Conservation (phyloP, 1,140 invertebrate genomes). For the Batillaria attramentaria region DNA sequence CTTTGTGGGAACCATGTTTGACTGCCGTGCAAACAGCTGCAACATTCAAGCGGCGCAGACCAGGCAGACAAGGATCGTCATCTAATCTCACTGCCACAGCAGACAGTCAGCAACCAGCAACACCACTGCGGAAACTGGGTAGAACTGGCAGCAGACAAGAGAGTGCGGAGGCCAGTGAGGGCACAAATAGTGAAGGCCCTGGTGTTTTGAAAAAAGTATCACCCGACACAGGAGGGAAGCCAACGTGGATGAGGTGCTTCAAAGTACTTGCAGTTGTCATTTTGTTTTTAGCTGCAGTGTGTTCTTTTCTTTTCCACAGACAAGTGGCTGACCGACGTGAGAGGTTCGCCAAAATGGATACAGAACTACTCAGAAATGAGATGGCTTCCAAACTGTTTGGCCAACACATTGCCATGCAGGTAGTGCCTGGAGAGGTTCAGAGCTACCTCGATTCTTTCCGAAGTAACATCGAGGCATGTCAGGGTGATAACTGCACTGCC, state of each 20-base stretch:
- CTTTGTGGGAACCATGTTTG: conserved; percentile 72
- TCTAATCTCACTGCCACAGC: conserved; percentile 73
- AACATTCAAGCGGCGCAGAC: conserved; percentile 97
- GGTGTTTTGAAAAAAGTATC: too few species aligned
- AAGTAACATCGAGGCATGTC: neutral
- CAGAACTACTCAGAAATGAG: conserved; percentile 41
- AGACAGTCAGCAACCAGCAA: neutral
- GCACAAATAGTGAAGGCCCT: too few species aligned
- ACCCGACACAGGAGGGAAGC: neutral
- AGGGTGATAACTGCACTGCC: conserved; percentile 31
- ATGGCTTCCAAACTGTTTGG: conserved; percentile 64
- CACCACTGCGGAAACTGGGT: neutral
- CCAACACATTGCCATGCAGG: conserved; percentile 61
- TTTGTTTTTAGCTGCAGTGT: neutral
- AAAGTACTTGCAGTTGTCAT: neutral
- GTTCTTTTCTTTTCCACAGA: neutral
- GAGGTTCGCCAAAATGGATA: conserved; percentile 34
- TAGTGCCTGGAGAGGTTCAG: conserved; percentile 44
- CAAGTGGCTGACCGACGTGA: conserved; percentile 15
- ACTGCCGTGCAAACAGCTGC: conserved; percentile 96
- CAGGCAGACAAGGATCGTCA: conserved; percentile 86
- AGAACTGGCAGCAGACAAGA: neutral
- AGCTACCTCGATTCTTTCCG: conserved; percentile 22
- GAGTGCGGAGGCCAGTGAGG: neutral
- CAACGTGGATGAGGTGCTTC: neutral